Conservation (phyloP, 2,888 invertebrate genomes). For the Argynnis bischoffii region DNA sequence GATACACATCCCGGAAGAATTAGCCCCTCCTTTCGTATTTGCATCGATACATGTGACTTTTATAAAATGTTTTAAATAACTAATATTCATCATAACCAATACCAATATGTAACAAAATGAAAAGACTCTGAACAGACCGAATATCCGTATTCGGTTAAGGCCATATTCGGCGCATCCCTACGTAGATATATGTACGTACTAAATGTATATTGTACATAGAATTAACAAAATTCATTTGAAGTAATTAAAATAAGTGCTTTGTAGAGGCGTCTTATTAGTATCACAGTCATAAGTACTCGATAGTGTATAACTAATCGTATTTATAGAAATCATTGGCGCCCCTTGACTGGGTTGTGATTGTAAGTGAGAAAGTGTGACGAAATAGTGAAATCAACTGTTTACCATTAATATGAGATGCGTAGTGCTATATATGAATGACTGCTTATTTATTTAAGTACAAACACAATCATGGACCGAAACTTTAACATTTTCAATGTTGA, state of each 20-base stretch:
- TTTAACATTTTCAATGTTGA: constrained; percentile 53
- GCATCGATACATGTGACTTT: constrained; percentile 48
- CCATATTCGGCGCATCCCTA: too few relatives aligned
- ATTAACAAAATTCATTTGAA: too few relatives aligned
- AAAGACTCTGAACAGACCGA: too few relatives aligned
- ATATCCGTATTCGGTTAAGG: too few relatives aligned
- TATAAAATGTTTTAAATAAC: constrained; percentile 1
- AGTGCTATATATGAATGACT: not conserved
- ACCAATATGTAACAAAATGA: too few relatives aligned
- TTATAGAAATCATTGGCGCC: too few relatives aligned
- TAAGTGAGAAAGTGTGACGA: constrained; percentile 62
- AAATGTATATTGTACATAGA: too few relatives aligned
- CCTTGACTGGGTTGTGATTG: constrained; percentile 17
- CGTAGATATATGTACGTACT: too few relatives aligned
- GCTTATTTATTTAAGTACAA: not conserved
- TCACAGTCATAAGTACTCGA: too few relatives aligned
- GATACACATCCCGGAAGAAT: constrained; percentile 81
- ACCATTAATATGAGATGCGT: constrained; percentile 42
- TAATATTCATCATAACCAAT: too few relatives aligned
- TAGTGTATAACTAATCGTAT: constrained; percentile 7
- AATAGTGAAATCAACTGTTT: constrained; percentile 57
- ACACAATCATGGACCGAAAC: constrained; percentile 43
- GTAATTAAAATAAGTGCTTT: too few relatives aligned
- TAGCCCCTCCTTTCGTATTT: constrained; percentile 63
- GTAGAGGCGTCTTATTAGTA: too few relatives aligned